Evolutionary conservation across 2,888 invertebrate genomes (phyloP), one percentile per base, ranked within the genome.

Genomic region (Ectropis crepuscularia): DNA sequence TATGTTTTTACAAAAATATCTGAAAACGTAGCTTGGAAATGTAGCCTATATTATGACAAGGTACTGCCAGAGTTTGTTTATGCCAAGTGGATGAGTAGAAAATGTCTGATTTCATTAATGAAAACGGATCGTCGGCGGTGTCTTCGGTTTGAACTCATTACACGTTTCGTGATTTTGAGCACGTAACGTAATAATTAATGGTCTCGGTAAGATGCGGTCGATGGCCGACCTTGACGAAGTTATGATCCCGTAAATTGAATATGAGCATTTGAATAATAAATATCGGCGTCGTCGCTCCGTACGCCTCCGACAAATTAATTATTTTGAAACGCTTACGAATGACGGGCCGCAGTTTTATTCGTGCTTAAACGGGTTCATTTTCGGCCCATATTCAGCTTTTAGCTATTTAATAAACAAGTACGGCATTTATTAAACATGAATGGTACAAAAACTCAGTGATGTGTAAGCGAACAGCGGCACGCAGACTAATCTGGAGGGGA

Each of bases 261-360:
- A 74, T 76, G 77, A 80, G 75, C 72, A 72, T 77, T 77, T 81
- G 80, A 81, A 81, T 82, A 76, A 78, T 78, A 77, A 76, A 81
- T 77, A 71, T 64, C 67, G 68, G 73, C 69, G 71, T 73, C 74
- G 72, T 67, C 73, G 69, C 65, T 69, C 65, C 67, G 59, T 69
- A 70, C 63, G 71, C 68, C 70, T 73, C 68, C 48, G 62, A 65
- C 65, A 71, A 71, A 75, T 76, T 76, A 75, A 78, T 81, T 73
- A 79, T 77, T 79, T 74, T 60, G 68, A 62, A 65, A 64, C 69
- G 67, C 66, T 77, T 48, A 61, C 50, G 46, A 57, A 55, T 36
- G 48, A 11, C 46, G 50, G 9, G 48, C 50, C 58, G 42, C 57
- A 54, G 46, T 61, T 58, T 65, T 58, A 61, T 65, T 58, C 50